These are phyloP conservation scores for Ichneumoninae sp. DNA, from an alignment of 2,888 invertebrate genomes.

Conservation along the genomic window DNA sequence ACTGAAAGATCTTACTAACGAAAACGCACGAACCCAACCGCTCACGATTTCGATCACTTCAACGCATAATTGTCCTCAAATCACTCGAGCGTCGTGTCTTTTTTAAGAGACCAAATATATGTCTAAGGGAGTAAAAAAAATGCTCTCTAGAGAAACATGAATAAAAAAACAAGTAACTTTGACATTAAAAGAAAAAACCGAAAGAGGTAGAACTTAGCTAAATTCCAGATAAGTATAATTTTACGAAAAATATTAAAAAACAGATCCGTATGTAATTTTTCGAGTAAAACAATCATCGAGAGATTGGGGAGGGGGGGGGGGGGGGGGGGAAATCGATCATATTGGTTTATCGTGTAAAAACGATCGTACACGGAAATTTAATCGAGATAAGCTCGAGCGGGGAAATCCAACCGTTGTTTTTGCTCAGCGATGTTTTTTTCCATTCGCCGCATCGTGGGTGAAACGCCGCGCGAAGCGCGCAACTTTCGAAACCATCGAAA, in stretches of 20 bases:
- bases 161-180: neutral
- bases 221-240: neutral
- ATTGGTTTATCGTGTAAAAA: neutral
- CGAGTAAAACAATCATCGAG: neutral
- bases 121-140: neutral
- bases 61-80: neutral
- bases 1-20: too few species aligned
- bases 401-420: neutral
- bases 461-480: conserved; percentile 9
- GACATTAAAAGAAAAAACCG: neutral
- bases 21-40: too few species aligned
- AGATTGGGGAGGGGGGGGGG: neutral
- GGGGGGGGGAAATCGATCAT: neutral
- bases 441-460: neutral
- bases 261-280: neutral
- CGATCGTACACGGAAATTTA: neutral
- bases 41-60: neutral
- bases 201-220: neutral
- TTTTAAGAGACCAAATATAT: too few species aligned
- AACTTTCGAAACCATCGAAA: conserved; percentile 33
- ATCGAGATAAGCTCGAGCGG: neutral
- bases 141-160: too few species aligned
- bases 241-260: neutral
- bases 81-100: too few species aligned
- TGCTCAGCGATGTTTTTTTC: neutral